These are phyloP conservation scores for western clawed frog (Xenopus tropicalis) DNA, from an alignment of 2,113 vertebrate genomes.

Conservation along the genomic window UCB_Xtro_10.0 CM004447.2:141016501-141017000, in stretches of 20 bases:
- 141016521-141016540: neutral
- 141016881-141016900: too few relatives aligned
- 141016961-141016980: too few relatives aligned
- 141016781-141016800: neutral
- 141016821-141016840: too few relatives aligned
- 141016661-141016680: conserved; percentile 45
- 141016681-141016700: conserved; percentile 35
- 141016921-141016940: too few relatives aligned
- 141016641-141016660: conserved; percentile 40
- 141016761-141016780: conserved; percentile 5
- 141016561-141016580: conserved; percentile 36
- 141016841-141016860: too few relatives aligned
- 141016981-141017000: too few relatives aligned
- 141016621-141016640: conserved; percentile 39
- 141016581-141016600: conserved; percentile 36
- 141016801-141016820: neutral
- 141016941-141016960: too few relatives aligned
- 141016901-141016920: too few relatives aligned
- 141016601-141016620: conserved; percentile 40
- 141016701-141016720: neutral
- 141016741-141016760: conserved; percentile 1
- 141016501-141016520: neutral
- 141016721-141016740: neutral
- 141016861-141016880: too few relatives aligned
- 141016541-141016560: neutral